Evolutionary conservation across 2,888 invertebrate genomes (phyloP).

Genomic region (Pegoplata infirma): DNA sequence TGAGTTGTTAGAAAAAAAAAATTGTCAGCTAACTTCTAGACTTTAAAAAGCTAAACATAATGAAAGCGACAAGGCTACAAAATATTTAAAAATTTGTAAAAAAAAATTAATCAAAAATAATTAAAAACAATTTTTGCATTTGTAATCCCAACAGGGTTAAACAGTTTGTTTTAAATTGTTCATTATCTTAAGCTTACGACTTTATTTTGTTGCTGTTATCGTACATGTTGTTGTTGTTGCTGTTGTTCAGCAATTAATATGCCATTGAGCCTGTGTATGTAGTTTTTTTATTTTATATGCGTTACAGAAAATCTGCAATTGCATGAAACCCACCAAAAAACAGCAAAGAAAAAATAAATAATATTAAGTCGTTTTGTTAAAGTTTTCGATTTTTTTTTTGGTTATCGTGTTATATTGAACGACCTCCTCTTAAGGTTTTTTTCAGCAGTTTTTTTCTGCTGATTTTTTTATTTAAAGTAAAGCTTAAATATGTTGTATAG

Average conservation of each 20-base stretch:
- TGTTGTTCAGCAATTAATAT: conserved; percentile 55
- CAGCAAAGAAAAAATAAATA: conserved; percentile 8
- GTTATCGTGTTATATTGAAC: conserved; percentile 56
- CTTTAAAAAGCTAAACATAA: too few species aligned
- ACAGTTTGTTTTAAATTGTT: not conserved
- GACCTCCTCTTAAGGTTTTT: conserved; percentile 73
- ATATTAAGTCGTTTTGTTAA: conserved; percentile 45
- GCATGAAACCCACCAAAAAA: conserved; percentile 16
- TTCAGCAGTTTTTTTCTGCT: conserved; percentile 49
- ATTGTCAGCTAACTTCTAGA: too few species aligned
- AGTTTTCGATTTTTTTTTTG: conserved; percentile 9
- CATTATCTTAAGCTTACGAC: conserved; percentile 49
- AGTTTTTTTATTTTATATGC: conserved; percentile 53
- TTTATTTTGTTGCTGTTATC: conserved; percentile 51
- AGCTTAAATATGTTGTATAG: conserved; percentile 55
- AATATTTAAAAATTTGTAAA: too few species aligned
- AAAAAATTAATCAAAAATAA: too few species aligned
- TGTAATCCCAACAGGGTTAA: not conserved
- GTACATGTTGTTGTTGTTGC: conserved; percentile 37
- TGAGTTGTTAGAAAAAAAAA: too few species aligned
- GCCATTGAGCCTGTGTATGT: conserved; percentile 51
- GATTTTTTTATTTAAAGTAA: conserved; percentile 19
- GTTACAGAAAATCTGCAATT: conserved; percentile 53
- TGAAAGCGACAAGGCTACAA: too few species aligned
- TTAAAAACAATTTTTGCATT: too few species aligned